phyloP scores from a whole-genome alignment of 1,140 invertebrate genomes.

The Pseudomyrmex flavicornis region DNA sequence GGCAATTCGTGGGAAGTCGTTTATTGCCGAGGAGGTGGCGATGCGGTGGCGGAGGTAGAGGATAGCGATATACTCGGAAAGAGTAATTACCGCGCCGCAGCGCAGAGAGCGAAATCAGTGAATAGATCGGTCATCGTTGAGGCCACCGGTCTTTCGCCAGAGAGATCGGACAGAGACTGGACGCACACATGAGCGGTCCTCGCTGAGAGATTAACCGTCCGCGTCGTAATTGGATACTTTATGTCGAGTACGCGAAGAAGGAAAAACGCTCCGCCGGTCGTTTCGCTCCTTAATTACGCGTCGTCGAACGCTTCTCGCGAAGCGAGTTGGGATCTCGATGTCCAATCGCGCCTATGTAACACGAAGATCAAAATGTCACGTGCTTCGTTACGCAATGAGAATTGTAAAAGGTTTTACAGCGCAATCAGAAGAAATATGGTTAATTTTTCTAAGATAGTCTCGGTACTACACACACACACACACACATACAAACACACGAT shows the following conservation, averaged over 20 bases:
- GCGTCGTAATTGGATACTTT: conserved; percentile 44
- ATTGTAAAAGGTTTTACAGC: too few species aligned
- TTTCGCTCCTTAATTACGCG: conserved; percentile 44
- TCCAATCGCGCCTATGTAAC: too few species aligned
- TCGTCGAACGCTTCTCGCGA: not conserved
- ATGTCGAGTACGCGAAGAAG: conserved; percentile 10
- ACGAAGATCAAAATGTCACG: not conserved
- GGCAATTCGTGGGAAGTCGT: conserved; percentile 77
- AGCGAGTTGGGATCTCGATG: not conserved
- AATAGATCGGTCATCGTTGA: conserved; percentile 59
- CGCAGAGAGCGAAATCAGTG: conserved; percentile 50
- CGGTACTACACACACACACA: not conserved
- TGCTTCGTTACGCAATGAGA: too few species aligned
- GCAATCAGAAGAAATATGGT: too few species aligned
- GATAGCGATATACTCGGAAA: conserved; percentile 54
- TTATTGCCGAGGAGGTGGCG: conserved; percentile 61
- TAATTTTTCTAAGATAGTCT: too few species aligned
- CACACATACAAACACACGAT: too few species aligned
- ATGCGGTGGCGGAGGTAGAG: not conserved
- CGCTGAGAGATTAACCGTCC: conserved; percentile 33
- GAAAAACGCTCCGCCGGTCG: conserved; percentile 7
- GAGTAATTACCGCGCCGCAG: conserved; percentile 52
- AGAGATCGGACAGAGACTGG: not conserved
- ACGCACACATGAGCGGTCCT: not conserved
- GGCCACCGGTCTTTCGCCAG: conserved; percentile 39